A percentile compares a stretch with the other conserved stretches of the same genome.
Conservation (phyloP, 1,140 invertebrate species). For the Olivierus martensii region DNA sequence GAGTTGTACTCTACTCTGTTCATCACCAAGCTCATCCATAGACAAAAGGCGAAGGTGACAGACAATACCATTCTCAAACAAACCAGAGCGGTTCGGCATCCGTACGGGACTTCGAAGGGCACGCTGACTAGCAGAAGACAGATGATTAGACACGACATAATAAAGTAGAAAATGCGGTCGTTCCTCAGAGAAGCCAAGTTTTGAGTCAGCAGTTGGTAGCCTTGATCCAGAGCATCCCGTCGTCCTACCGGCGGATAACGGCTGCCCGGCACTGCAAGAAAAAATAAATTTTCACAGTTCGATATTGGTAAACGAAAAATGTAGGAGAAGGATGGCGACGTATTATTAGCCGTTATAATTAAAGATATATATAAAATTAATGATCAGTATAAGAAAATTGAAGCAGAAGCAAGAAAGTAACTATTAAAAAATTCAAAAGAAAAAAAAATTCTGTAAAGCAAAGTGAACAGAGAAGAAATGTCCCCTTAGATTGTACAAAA, state of each 20-base stretch:
- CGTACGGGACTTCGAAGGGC: slow-evolving; percentile 15
- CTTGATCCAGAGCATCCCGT: slow-evolving; percentile 21
- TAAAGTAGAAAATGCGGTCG: slow-evolving; percentile 18
- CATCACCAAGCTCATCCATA: slow-evolving; percentile 30
- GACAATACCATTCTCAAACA: slow-evolving; percentile 25
- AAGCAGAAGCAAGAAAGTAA: no score
- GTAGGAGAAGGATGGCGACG: no score
- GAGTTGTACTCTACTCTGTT: slow-evolving; percentile 31
- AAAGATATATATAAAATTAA: no score
- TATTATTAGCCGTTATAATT: no score
- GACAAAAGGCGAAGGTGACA: slow-evolving; percentile 26
- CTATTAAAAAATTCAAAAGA: no score
- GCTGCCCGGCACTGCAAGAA: background rate
- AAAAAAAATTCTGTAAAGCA: no score
- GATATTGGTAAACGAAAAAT: background rate
- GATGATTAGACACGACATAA: slow-evolving; percentile 18
- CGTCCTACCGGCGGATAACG: slow-evolving; percentile 19
- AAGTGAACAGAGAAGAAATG: no score
- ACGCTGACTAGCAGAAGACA: slow-evolving; percentile 12
- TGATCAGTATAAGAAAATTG: no score
- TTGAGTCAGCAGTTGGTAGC: slow-evolving; percentile 16
- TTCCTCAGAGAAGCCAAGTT: slow-evolving; percentile 18
- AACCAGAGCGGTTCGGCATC: slow-evolving; percentile 15
- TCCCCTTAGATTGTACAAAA: no score
- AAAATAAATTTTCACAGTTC: no score